Evolutionary conservation across 2,888 invertebrate species (phyloP), one percentile per base, ranked within the genome.

Genomic region (Hirtodrosophila trivittata): DNA sequence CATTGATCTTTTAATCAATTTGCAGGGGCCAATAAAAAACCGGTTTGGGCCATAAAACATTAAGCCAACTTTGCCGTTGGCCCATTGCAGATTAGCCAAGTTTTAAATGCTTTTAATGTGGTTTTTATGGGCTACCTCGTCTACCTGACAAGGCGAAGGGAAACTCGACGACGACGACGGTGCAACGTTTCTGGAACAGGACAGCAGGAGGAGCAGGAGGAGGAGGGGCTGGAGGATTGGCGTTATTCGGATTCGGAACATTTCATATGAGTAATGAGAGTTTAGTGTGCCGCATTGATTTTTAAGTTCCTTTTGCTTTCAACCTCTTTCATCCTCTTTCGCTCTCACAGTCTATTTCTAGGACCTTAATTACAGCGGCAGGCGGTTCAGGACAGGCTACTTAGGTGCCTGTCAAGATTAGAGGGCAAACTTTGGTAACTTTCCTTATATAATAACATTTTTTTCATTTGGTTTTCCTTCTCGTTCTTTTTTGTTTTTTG

Each of bases 1-100:
- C 82, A 84, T 80, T 82, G 82, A 82, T 82, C 82, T 82, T 82
- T 82, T 82, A 86, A 86, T 82, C 82, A 82, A 82, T 86, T 82
- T 77, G 60, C 74, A 38, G 66, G 35, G 55, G 26, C 71, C 67
- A 86, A 80, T 75, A 75, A 75, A 72, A 51, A 51, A 12, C 58
- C 58, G 60, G 51, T 55, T 66, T 12, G 52, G 59, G 56, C 57
- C 76, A 73, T 75, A 75, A 75, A 76, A 76, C 76, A 69, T 73
- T 62, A 60, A 71, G 58, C 64, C 65, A 64, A 71, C 57, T 66
- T 76, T 63, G 63, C 69, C 86, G 62, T 41, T 69, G 56, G 57
- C 52, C 41, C 64, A 39, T 39, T 46, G 62, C 62, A 82, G 78
- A 80, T 80, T 80, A 82, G 78, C 65, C 63, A 82, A 80, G 66